Evolutionary conservation across 92 coral and sea anemone species (phyloP), one percentile per base, ranked within the genome.

Genomic region (Pocillopora meandrina): DNA sequence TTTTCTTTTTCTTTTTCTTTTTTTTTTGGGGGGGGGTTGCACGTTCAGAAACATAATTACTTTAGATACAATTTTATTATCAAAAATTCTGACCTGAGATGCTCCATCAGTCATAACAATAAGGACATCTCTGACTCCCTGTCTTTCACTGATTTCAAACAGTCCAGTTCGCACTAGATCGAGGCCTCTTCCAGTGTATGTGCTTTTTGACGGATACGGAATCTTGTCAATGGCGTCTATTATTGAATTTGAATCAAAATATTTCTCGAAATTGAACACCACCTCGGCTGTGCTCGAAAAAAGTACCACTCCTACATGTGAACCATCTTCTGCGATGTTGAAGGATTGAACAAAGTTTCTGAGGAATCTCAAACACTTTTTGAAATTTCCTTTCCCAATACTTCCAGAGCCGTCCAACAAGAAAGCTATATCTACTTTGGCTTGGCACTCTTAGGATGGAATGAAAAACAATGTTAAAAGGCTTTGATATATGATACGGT

Each of bases 351-450:
- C 83, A 56, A 95, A 68, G 14, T 77, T 61, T 57, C 85, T 82
- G 33, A 93, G 90, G 70, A 92, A 91, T 36, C 84, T 76, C 34
- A 84, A 71, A 57, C 79, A 81, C 60, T 87, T 87, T 55, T 74
- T 57, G 74, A 95, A 93, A 88, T 91, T 95, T 21, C 70, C 90
- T 9, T 19, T 19, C 34, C 90, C 93, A 61, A 93, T 87, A 71
- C 95, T 91, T 19, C 95, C 93, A 21, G 98, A 95, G 9, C 93
- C 98, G 72, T 95, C 98, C 13, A 95, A 72, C 66, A 95, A 74
- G 70, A 95, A 76, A 34, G 84, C 95, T 55, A 95, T 84, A 56
- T 95, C 98, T n/a, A 95, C 86, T 62, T 90, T 93, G 16, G 97
- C 97, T 66, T 77, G 83, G 78, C 98, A 95, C 52, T 42, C 52